Conservation (phyloP, 2,113 vertebrate genomes). For the Pseudois nayaur region DNA sequence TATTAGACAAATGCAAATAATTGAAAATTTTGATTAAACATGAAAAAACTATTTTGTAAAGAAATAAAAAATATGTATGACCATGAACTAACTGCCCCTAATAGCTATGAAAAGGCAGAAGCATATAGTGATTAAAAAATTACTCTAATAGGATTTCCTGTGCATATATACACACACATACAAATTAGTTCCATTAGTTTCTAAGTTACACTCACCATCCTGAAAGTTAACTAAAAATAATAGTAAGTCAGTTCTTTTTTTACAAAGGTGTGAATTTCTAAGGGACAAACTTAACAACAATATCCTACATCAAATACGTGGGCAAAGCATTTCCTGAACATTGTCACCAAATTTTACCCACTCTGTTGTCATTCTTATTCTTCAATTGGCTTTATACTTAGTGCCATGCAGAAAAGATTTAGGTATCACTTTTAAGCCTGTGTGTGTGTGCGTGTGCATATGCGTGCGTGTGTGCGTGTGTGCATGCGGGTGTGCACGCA, state of each 20-base stretch:
- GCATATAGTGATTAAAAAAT: not conserved
- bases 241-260: not conserved
- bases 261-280: not conserved
- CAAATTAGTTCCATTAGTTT: not conserved
- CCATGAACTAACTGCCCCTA: not conserved
- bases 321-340: not conserved
- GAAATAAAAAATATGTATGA: not conserved
- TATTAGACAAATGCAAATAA: not conserved
- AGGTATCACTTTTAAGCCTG: not conserved
- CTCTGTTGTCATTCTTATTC: not conserved
- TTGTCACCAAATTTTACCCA: not conserved
- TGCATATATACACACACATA: not conserved
- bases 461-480: not conserved
- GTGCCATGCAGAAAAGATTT: not conserved
- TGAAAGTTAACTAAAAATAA: not conserved
- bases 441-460: not conserved
- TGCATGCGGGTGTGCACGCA: fast-evolving
- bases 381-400: not conserved
- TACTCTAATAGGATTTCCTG: not conserved
- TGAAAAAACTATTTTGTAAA: not conserved
- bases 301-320: not conserved
- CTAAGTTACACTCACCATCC: not conserved
- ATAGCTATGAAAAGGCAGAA: not conserved
- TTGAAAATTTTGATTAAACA: not conserved
- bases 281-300: not conserved